A percentile compares a stretch with the other conserved stretches of the same genome.
Conservation (phyloP, 2,113 vertebrate species). For the Dolichallabes microphthalmus region DNA sequence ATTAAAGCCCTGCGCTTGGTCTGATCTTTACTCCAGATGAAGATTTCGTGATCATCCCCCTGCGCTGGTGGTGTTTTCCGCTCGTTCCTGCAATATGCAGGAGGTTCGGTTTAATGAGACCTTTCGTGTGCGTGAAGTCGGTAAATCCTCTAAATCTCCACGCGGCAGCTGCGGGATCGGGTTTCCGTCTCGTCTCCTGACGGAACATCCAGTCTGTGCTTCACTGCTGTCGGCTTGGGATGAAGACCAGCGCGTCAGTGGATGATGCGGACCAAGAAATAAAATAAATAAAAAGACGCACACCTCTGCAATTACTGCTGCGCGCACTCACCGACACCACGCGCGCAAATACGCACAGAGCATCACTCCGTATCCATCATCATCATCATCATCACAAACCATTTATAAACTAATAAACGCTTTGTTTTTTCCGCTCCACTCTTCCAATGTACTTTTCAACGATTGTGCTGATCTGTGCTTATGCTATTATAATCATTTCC, state of each 20-base stretch:
- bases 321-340: not conserved
- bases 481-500: too few species aligned
- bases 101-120: conserved; percentile 63
- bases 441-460: not conserved
- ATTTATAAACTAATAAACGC: not conserved
- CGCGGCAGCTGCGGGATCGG: conserved; percentile 66
- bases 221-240: conserved; percentile 26
- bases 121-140: conserved; percentile 75
- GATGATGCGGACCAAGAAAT: not conserved
- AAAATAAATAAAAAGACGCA: not conserved
- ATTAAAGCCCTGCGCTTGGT: not conserved
- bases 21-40: not conserved
- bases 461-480: not conserved
- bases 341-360: not conserved
- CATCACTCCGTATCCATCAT: not conserved
- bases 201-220: conserved; percentile 66
- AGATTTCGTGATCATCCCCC: not conserved
- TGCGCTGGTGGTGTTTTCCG: not conserved
- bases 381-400: not conserved
- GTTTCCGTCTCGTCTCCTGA: conserved; percentile 68
- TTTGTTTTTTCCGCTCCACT: not conserved
- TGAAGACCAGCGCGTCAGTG: not conserved
- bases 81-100: conserved; percentile 17
- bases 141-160: conserved; percentile 78
- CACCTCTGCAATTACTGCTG: not conserved